phyloP scores from a whole-genome alignment of 2,113 vertebrate genomes.

The Procavia capensis region DNA sequence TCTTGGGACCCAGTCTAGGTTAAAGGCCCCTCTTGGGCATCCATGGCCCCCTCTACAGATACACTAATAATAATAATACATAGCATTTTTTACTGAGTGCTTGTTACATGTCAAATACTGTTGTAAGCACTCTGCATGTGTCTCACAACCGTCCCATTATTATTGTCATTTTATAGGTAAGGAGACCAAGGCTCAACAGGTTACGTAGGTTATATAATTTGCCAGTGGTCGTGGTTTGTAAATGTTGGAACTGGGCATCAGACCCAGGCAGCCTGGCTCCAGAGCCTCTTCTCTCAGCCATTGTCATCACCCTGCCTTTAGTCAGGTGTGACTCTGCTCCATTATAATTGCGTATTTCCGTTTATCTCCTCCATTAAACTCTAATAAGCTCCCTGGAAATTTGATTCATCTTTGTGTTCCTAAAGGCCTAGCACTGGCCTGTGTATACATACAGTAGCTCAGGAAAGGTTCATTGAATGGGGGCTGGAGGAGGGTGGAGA shows the following conservation, averaged over 20 bases:
- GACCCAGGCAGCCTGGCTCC: not conserved
- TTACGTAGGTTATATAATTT: not conserved
- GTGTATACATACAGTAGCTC: rapidly evolving
- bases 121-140: rapidly evolving
- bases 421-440: not conserved
- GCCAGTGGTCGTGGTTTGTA: not conserved
- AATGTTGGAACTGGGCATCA: not conserved
- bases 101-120: rapidly evolving
- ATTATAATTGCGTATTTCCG: not conserved
- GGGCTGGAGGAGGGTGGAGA: not conserved
- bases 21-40: no score
- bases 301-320: not conserved
- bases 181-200: not conserved
- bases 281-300: not conserved
- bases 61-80: not conserved
- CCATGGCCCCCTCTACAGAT: not conserved
- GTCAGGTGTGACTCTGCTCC: not conserved
- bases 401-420: not conserved
- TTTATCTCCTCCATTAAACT: not conserved
- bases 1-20: not conserved
- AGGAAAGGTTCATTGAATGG: not conserved
- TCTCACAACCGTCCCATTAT: not conserved
- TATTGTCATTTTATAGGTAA: not conserved
- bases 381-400: not conserved
- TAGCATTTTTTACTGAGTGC: not conserved